Percentiles rank a stretch among this genome's conserved stretches.
Conservation (phyloP, 2,797 vertebrate species). For the Crax fasciolata region DNA sequence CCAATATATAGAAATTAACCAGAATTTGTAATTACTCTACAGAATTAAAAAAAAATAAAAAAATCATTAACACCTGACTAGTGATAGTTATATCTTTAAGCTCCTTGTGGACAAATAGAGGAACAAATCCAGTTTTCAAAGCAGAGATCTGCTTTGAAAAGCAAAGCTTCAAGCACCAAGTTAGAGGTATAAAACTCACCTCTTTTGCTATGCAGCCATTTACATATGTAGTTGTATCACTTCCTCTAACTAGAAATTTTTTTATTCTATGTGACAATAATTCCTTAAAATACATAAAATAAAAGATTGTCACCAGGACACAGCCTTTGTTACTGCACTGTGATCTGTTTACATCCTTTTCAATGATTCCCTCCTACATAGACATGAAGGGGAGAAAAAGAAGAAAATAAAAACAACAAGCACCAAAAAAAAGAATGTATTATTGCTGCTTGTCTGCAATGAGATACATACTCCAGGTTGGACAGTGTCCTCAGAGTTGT, state of each 20-base stretch:
- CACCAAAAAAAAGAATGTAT: background rate
- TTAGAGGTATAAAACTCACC: background rate
- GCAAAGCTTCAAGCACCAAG: background rate
- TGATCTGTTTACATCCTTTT: background rate
- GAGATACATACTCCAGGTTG: background rate
- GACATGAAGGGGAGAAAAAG: background rate
- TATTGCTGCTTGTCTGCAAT: background rate
- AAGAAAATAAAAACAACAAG: background rate
- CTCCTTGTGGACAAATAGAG: background rate
- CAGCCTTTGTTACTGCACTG: background rate
- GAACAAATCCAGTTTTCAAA: background rate
- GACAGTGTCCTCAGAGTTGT: constrained; percentile 49
- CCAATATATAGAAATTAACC: background rate
- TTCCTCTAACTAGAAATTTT: background rate
- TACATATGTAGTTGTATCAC: background rate
- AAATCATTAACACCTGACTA: background rate
- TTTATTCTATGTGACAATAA: background rate
- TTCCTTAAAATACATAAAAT: background rate
- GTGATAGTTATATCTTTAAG: background rate
- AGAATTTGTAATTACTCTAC: background rate
- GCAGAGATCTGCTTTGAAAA: background rate
- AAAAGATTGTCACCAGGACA: background rate
- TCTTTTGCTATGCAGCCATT: background rate
- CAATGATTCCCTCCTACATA: rapidly evolving
- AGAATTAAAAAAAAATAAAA: background rate